A percentile compares a stretch with the other conserved stretches of the same genome.
Evolutionary conservation across 2,888 invertebrate species (phyloP).

Genomic region (Drosophila putrida): DNA sequence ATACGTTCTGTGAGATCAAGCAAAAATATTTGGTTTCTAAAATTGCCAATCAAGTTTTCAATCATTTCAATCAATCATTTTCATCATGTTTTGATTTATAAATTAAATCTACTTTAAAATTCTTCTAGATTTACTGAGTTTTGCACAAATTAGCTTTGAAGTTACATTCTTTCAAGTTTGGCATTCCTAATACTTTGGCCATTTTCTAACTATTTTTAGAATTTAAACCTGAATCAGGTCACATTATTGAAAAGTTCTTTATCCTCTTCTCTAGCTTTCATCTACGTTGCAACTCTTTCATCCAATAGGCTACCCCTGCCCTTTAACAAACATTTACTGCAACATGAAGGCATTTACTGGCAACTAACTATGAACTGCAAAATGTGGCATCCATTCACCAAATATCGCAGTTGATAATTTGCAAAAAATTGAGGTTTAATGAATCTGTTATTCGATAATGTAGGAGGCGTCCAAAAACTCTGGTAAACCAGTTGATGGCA

Average conservation of each 20-base stretch:
- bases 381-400: background rate
- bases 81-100: no score
- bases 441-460: constrained; percentile 80
- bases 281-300: background rate
- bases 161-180: no score
- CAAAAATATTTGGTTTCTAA: no score
- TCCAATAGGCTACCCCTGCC: background rate
- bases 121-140: no score
- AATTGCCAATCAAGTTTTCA: no score
- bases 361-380: background rate
- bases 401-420: constrained; percentile 10
- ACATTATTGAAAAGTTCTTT: background rate
- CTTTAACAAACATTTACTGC: no score
- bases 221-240: background rate
- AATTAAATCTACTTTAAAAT: no score
- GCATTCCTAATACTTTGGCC: no score
- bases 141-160: no score
- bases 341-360: background rate
- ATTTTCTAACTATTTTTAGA: no score
- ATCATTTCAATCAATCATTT: no score
- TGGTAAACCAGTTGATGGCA: constrained; percentile 43
- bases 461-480: constrained; percentile 41
- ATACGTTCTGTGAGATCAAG: no score
- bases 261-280: background rate
- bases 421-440: constrained; percentile 66